These are phyloP conservation scores for Pachycephus smyrnensis DNA, from an alignment of 2,888 invertebrate genomes.

Conservation along the genomic window DNA sequence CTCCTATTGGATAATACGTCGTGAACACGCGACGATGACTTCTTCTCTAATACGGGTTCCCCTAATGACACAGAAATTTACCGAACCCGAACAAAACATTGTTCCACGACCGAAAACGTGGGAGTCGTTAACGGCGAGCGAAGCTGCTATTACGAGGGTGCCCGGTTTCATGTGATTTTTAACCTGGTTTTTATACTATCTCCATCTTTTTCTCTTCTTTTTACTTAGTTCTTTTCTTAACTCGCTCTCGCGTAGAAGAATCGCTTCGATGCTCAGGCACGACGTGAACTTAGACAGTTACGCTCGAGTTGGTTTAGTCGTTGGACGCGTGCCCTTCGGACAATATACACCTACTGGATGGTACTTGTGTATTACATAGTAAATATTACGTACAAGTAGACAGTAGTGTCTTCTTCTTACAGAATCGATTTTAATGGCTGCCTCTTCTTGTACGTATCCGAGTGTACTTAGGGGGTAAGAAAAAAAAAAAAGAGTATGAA, in stretches of 20 bases:
- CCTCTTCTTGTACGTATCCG: background rate
- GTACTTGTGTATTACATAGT: background rate
- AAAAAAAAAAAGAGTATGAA: no score
- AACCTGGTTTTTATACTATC: background rate
- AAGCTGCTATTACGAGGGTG: background rate
- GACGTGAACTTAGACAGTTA: background rate
- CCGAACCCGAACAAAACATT: background rate
- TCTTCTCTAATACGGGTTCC: background rate
- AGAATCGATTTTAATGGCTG: background rate
- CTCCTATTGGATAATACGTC: background rate
- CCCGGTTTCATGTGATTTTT: background rate
- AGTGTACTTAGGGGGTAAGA: no score
- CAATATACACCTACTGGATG: background rate
- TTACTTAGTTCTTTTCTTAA: background rate
- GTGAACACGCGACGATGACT: background rate
- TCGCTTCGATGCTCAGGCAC: background rate
- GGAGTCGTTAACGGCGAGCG: background rate
- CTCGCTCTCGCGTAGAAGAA: background rate
- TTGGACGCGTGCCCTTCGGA: background rate
- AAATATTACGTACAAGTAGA: background rate
- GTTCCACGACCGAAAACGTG: background rate
- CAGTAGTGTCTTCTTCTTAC: background rate
- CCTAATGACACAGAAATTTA: background rate
- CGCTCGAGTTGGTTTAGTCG: background rate
- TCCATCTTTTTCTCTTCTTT: background rate